Percentiles rank a stretch among this genome's conserved stretches.
Evolutionary conservation across 2,797 vertebrate genomes (phyloP).

Genomic region (Xerus rutilus): DNA sequence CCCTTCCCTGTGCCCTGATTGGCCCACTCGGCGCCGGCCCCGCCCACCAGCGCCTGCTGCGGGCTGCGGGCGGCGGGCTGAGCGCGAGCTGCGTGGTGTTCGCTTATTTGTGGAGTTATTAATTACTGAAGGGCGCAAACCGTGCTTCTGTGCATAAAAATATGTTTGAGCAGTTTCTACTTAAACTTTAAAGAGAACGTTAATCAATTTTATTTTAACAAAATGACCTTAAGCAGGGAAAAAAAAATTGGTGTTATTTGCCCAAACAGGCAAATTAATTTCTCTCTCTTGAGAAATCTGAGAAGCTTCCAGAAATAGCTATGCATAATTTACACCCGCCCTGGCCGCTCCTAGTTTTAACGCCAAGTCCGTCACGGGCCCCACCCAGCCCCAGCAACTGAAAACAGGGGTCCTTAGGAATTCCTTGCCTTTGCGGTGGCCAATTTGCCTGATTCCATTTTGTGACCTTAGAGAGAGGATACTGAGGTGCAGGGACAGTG

Average conservation of each 20-base stretch:
- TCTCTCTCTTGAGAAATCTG: constrained; percentile 79
- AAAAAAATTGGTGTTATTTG: constrained; percentile 84
- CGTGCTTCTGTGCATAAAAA: constrained; percentile 82
- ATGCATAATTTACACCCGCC: constrained; percentile 80
- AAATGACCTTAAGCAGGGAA: constrained; percentile 83
- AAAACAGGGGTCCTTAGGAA: neutral
- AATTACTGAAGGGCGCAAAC: constrained; percentile 83
- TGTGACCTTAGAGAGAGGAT: neutral
- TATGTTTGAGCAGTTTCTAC: constrained; percentile 78
- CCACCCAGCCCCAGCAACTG: neutral
- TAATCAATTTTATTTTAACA: constrained; percentile 82
- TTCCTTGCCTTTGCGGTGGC: neutral
- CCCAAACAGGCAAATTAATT: constrained; percentile 79
- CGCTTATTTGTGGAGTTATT: constrained; percentile 80
- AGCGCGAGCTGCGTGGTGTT: constrained; percentile 41
- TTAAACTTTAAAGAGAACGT: constrained; percentile 85
- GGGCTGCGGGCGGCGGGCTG: neutral
- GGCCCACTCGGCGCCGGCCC: neutral
- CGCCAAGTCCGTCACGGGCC: neutral
- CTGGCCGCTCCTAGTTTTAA: constrained; percentile 35
- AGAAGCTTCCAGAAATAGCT: constrained; percentile 81
- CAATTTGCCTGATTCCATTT: rapidly evolving
- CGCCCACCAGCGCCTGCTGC: neutral
- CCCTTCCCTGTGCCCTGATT: constrained; percentile 31
- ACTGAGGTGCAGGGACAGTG: neutral